A percentile compares a stretch with the other conserved stretches of the same genome.
Conservation (phyloP, 2,113 vertebrate species). For the Malaclemys terrapin region DNA sequence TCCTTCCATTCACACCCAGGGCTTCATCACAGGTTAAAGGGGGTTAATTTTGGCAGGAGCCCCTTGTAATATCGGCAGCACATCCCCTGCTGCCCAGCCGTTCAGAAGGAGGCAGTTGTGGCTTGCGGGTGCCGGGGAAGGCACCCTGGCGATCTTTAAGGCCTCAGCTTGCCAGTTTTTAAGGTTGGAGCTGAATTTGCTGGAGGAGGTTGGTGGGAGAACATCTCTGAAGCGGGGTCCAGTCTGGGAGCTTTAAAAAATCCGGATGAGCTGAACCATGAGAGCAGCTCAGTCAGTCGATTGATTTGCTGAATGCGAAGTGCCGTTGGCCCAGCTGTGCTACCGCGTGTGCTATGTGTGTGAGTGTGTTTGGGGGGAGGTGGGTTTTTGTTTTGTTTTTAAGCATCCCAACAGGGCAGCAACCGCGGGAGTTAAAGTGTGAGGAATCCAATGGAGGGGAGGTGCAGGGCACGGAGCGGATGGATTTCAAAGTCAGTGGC, state of each 20-base stretch:
- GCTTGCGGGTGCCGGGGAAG: not conserved
- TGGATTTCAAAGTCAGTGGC: rapidly evolving
- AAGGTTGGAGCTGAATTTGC: not conserved
- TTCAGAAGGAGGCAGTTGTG: not conserved
- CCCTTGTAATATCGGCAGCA: not conserved
- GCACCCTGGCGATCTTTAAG: not conserved
- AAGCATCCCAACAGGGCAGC: not conserved
- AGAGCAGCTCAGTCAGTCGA: not conserved
- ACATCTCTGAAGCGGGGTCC: not conserved
- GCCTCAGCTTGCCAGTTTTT: not conserved
- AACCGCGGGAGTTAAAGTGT: not conserved
- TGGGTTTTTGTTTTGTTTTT: not conserved
- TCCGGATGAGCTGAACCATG: not conserved
- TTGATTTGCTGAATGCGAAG: not conserved
- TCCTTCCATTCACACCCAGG: not conserved
- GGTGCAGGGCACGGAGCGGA: not conserved
- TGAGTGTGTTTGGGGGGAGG: not conserved
- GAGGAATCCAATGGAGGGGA: not conserved
- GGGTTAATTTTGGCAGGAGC: not conserved
- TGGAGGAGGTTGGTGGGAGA: not conserved
- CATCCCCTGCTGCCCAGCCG: not conserved
- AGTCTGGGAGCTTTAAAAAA: not conserved
- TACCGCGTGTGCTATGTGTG: too few species aligned
- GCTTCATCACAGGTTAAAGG: not conserved
- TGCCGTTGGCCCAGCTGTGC: not conserved